A percentile compares a stretch with the other conserved stretches of the same genome.
Conservation (phyloP, 2,797 vertebrate species). For the Sarcophilus harrisii region DNA sequence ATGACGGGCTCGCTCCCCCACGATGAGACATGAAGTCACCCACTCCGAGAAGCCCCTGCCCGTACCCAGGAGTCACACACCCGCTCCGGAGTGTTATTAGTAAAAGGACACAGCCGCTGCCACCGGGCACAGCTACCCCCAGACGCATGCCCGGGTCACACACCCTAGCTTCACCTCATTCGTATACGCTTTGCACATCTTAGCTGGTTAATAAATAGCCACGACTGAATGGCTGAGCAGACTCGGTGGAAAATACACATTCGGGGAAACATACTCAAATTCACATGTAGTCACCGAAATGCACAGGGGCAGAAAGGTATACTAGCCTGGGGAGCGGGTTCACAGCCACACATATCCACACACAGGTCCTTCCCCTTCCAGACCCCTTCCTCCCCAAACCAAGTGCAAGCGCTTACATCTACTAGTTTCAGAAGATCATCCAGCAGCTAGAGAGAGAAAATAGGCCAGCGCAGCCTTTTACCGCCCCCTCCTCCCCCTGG, state of each 20-base stretch:
- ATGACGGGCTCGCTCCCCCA: no score
- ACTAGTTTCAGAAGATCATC: slow-evolving; percentile 81
- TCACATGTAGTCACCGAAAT: neutral
- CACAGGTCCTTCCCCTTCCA: slow-evolving; percentile 43
- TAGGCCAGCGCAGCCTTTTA: slow-evolving; percentile 58
- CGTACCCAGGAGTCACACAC: slow-evolving; percentile 33
- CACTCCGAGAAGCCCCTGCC: slow-evolving; percentile 46
- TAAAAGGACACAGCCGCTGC: neutral
- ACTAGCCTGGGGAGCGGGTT: neutral
- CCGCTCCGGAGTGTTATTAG: neutral
- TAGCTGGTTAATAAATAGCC: neutral
- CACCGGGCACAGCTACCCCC: neutral
- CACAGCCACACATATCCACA: slow-evolving; percentile 3
- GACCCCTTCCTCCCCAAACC: slow-evolving; percentile 62
- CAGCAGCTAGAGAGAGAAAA: slow-evolving; percentile 75
- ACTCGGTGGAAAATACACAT: neutral
- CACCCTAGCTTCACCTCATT: no score
- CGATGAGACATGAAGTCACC: neutral
- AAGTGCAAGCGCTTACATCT: slow-evolving; percentile 69
- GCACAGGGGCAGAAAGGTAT: neutral
- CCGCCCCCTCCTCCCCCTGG: neutral
- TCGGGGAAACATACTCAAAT: slow-evolving; percentile 37
- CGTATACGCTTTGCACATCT: neutral
- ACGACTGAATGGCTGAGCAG: neutral
- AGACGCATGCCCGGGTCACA: neutral